Percentiles rank a stretch among this genome's conserved stretches.
Conservation (phyloP, 2,888 invertebrate species). For the Folsomia manolachei region DNA sequence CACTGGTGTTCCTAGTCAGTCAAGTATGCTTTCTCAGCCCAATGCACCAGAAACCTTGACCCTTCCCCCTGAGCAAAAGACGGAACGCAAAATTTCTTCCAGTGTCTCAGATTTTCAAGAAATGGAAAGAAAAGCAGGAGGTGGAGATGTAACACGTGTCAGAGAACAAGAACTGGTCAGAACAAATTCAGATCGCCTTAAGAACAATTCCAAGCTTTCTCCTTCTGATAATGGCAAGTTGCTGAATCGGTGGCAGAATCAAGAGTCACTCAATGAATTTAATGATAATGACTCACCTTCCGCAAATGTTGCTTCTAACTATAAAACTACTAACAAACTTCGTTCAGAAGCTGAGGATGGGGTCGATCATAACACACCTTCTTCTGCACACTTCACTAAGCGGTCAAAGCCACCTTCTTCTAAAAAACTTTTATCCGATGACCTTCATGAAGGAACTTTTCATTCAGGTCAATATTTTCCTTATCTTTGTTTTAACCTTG, state of each 20-base stretch:
- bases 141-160: background rate
- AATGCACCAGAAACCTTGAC: background rate
- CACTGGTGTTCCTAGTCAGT: background rate
- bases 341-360: background rate
- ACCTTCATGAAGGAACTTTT: background rate
- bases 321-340: conserved; percentile 27
- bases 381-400: background rate
- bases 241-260: conserved; percentile 49
- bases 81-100: conserved; percentile 5
- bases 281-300: conserved; percentile 14
- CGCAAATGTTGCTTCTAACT: conserved; percentile 22
- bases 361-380: background rate
- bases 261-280: conserved; percentile 43
- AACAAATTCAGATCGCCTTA: background rate
- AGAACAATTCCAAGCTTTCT: background rate
- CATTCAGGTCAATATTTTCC: background rate
- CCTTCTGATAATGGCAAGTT: background rate
- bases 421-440: background rate
- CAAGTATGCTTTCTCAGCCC: background rate
- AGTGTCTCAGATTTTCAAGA: conserved; percentile 30
- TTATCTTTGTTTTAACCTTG: no score
- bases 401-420: background rate
- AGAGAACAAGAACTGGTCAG: background rate
- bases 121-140: conserved; percentile 7
- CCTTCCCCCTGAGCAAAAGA: background rate